Conservation (phyloP, 2,113 vertebrate species). For the Oreocharis arfaki region DNA sequence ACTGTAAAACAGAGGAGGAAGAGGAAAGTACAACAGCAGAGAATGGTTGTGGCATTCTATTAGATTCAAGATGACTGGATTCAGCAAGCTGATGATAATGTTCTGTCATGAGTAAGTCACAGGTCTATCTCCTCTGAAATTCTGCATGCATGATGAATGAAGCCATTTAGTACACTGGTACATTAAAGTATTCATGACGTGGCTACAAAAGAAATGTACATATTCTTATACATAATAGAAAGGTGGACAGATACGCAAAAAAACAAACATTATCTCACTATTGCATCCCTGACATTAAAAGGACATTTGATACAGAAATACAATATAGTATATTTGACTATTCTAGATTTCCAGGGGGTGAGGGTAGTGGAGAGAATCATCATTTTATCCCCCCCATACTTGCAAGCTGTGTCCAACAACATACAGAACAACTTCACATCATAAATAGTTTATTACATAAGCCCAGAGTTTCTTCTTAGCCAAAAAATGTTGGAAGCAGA, state of each 20-base stretch:
- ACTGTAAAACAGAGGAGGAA: constrained; percentile 38
- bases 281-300: neutral
- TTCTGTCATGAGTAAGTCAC: constrained; percentile 77
- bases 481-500: neutral
- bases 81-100: constrained; percentile 77
- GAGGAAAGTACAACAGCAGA: constrained; percentile 59
- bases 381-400: neutral
- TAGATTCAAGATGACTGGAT: constrained; percentile 66
- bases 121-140: constrained; percentile 76
- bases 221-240: constrained; percentile 73
- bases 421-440: neutral
- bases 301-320: constrained; percentile 10
- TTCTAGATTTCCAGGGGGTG: neutral
- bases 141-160: constrained; percentile 82
- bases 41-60: constrained; percentile 61
- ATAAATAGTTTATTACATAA: neutral
- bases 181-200: constrained; percentile 98
- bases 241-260: constrained; percentile 60
- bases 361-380: neutral
- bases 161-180: constrained; percentile 96
- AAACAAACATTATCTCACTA: neutral
- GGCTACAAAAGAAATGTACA: constrained; percentile 93
- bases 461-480: neutral
- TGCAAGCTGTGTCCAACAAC: neutral
- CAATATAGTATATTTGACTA: neutral